phyloP scores from a whole-genome alignment of 2,797 vertebrate genomes.

The Oreochromis mossambicus region DNA sequence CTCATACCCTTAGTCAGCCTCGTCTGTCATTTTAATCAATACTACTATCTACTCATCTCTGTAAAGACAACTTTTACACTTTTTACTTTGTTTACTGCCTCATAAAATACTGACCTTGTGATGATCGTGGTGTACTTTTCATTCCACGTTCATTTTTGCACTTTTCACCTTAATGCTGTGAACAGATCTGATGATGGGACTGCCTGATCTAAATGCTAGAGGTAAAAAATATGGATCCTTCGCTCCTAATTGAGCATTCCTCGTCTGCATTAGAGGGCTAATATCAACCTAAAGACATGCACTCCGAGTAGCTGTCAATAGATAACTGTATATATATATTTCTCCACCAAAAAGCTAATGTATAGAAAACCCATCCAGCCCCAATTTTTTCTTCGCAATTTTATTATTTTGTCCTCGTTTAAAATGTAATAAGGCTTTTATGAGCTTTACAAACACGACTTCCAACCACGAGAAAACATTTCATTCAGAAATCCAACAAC shows the following conservation, averaged over 20 bases:
- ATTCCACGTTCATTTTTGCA: background rate
- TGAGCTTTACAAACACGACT: background rate
- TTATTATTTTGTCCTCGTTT: background rate
- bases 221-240: conserved; percentile 25
- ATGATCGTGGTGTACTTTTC: background rate
- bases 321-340: conserved; percentile 25
- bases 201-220: background rate
- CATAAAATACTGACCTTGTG: background rate
- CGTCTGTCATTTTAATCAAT: background rate
- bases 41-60: background rate
- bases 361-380: background rate
- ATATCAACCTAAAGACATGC: conserved; percentile 41
- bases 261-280: conserved; percentile 11
- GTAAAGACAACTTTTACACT: background rate
- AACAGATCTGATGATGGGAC: background rate
- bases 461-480: background rate
- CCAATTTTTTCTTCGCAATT: background rate
- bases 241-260: conserved; percentile 13
- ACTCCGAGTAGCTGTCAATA: conserved; percentile 35
- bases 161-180: background rate
- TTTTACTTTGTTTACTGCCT: background rate
- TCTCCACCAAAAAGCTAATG: conserved; percentile 17
- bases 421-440: background rate
- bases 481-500: rapidly evolving
- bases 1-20: background rate